Evolutionary conservation across 2,888 invertebrate species (phyloP), one percentile per base, ranked within the genome.

Genomic region (Drosophila neotestacea): DNA sequence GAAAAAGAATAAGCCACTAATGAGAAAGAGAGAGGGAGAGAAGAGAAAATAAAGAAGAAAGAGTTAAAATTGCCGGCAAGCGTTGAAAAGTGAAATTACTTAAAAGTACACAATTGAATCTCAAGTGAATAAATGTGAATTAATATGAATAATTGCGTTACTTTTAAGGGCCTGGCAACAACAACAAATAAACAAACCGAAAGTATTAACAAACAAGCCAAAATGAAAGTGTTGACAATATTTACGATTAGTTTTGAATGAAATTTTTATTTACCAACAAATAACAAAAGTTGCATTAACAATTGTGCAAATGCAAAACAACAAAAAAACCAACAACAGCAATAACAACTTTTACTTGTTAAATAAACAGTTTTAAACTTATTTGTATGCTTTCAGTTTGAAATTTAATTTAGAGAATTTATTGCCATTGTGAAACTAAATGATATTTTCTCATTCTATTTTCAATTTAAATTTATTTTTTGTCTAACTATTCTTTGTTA

Each of bases 271-370:
- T 66, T 59, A 77, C 48, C 55, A 73, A 70, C 47, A 62, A 77
- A 51, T 73, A 62, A 56, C 47, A 73, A 68, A 68, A 71, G 62
- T 77, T 52, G 64, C 56, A 13, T 41, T 60, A 65, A 81, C 75
- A 76, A 80, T 73, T 78, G 79, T 76, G 78, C 50, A 52, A 77
- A 77, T 60, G 62, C 59, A 51, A 52, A 22, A 3, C 22, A 22
- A 22, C 2, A 1, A 22, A 22, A 22, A 22, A 22, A 22, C 22
- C 41, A 50, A 39, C 47, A 50, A 41, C 30, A 39, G 13, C 32
- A 68, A 30, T 13, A 58, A 58, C 38, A 46, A 52, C 22, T 22
- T 22, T 22, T 22, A 22, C 2, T 3, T 22, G 22, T 22, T 22
- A 22, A 22, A 22, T 22, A 22, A 22, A 22, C 22, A 22, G 22